Percentiles rank a stretch among this genome's conserved stretches.
phyloP scores from a whole-genome alignment of 2,113 vertebrate genomes.

The Tamias sibiricus region DNA sequence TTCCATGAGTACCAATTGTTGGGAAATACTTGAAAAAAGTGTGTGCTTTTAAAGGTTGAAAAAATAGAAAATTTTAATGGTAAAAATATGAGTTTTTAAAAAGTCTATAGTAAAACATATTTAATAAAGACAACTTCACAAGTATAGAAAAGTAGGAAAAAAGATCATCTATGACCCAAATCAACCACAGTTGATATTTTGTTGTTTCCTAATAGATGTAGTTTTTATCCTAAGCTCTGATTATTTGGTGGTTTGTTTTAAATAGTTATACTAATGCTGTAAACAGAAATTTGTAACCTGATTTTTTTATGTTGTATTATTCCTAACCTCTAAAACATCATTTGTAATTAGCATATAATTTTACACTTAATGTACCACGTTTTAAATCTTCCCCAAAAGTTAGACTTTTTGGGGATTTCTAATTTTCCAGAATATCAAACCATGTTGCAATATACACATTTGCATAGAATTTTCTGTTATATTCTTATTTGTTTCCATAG shows the following conservation, averaged over 20 bases:
- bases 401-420: background rate
- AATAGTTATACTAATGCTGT: background rate
- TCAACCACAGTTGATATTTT: background rate
- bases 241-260: background rate
- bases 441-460: background rate
- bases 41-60: background rate
- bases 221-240: background rate
- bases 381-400: background rate
- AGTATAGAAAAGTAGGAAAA: background rate
- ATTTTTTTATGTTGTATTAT: background rate
- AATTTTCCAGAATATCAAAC: background rate
- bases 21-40: background rate
- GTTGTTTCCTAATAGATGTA: background rate
- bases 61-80: background rate
- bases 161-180: background rate
- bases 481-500: conserved; percentile 48
- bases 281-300: conserved; percentile 16
- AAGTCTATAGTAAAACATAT: conserved; percentile 16
- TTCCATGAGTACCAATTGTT: background rate
- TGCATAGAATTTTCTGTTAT: background rate
- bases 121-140: conserved; percentile 1
- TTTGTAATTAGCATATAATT: background rate
- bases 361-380: background rate
- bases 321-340: conserved; percentile 27
- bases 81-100: background rate